Conservation (phyloP, 1,140 invertebrate species). For the Stenopsyche tienmushanensis region DNA sequence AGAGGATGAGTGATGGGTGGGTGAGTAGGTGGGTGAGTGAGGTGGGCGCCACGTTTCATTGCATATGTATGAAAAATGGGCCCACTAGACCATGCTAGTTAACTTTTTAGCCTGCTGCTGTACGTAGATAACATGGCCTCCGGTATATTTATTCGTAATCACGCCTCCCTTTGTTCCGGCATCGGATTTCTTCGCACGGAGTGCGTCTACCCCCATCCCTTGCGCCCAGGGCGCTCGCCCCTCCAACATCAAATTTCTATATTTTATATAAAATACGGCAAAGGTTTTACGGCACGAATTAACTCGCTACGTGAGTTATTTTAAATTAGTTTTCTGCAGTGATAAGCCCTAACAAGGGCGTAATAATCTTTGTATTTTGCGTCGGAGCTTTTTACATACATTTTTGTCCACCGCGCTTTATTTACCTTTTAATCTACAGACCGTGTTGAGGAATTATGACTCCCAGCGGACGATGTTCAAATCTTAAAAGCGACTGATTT, state of each 20-base stretch:
- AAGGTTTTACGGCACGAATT: background rate
- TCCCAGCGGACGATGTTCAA: no score
- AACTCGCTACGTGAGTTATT: constrained; percentile 13
- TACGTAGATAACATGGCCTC: background rate
- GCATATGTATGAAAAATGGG: constrained; percentile 12
- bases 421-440: no score
- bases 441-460: no score
- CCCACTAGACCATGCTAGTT: background rate
- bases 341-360: constrained; percentile 2
- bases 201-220: background rate
- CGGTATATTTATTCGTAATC: constrained; percentile 6
- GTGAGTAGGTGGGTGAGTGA: background rate
- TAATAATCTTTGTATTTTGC: background rate
- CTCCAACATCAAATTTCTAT: constrained; percentile 4
- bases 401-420: background rate
- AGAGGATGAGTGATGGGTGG: background rate
- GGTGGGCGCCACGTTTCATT: background rate
- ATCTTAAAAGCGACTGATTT: no score
- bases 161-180: constrained; percentile 2
- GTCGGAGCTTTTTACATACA: background rate
- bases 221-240: background rate
- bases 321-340: constrained; percentile 12
- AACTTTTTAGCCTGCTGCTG: background rate
- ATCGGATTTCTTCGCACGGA: background rate
- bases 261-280: background rate